phyloP scores from a whole-genome alignment of 2,113 vertebrate species.

The Lipophrys pholis region DNA sequence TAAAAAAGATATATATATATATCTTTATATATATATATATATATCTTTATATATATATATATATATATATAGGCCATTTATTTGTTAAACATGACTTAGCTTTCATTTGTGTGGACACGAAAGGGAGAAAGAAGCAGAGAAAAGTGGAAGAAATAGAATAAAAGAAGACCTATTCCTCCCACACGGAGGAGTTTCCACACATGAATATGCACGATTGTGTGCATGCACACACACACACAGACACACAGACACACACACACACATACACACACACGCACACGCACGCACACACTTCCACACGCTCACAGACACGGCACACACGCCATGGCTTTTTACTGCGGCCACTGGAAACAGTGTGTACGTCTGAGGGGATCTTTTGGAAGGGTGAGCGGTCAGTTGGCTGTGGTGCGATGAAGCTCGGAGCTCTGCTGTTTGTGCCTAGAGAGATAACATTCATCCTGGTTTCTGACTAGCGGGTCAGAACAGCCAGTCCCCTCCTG shows the following conservation, averaged over 20 bases:
- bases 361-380: constrained; percentile 58
- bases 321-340: constrained; percentile 68
- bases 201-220: constrained; percentile 31
- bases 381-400: constrained; percentile 65
- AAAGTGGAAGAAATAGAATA: constrained; percentile 72
- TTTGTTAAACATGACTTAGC: constrained; percentile 73
- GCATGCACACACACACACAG: constrained; percentile 15
- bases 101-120: constrained; percentile 72
- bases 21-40: constrained; percentile 3
- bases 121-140: constrained; percentile 73
- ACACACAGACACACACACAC: constrained; percentile 21
- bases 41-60: constrained; percentile 66
- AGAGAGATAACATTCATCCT: constrained; percentile 78
- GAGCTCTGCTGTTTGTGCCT: constrained; percentile 76
- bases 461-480: constrained; percentile 65
- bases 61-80: constrained; percentile 78
- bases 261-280: constrained; percentile 24
- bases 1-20: constrained; percentile 81
- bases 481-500: constrained; percentile 62
- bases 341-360: constrained; percentile 70
- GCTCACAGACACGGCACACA: constrained; percentile 30
- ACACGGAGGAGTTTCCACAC: constrained; percentile 59
- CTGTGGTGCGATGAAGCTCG: constrained; percentile 59
- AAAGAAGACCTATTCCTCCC: constrained; percentile 73
- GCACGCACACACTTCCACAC: constrained; percentile 24